A percentile compares a stretch with the other conserved stretches of the same genome.
These are phyloP conservation scores for Taurulus bubalis DNA, from an alignment of 2,113 vertebrate genomes.

Conservation along the genomic window DNA sequence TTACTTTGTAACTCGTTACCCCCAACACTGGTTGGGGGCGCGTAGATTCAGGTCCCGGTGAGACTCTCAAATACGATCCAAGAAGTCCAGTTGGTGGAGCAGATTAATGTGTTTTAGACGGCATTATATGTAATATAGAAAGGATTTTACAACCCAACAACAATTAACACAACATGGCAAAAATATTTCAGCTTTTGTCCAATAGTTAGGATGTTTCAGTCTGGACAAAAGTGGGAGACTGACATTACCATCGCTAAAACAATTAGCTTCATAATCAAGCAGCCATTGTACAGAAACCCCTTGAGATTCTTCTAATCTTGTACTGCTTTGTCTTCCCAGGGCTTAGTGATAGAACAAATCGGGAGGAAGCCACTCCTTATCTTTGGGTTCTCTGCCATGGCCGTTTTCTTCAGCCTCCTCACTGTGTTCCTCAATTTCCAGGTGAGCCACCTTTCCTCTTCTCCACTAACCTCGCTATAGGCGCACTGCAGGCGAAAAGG, in stretches of 20 bases:
- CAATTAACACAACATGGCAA: not conserved
- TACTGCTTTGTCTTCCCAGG: conserved; percentile 75
- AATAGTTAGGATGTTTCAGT: not conserved
- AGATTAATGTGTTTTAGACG: not conserved
- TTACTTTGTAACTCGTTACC: too few species aligned
- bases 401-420: conserved; percentile 89
- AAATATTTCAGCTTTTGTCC: not conserved
- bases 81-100: not conserved
- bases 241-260: not conserved
- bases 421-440: conserved; percentile 91
- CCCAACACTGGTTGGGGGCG: not conserved
- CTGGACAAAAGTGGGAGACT: not conserved
- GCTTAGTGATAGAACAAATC: conserved; percentile 90
- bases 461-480: conserved; percentile 14
- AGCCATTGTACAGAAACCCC: not conserved
- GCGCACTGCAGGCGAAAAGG: not conserved
- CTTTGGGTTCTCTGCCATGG: conserved; percentile 92
- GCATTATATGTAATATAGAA: too few species aligned
- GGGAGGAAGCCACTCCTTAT: conserved; percentile 92
- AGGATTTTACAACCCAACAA: not conserved
- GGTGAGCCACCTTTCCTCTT: conserved; percentile 76
- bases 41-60: not conserved
- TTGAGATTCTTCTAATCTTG: not conserved
- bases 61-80: not conserved
- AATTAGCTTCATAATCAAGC: not conserved